phyloP scores from a whole-genome alignment of 2,888 invertebrate species.

The Drosophila siamana region DNA sequence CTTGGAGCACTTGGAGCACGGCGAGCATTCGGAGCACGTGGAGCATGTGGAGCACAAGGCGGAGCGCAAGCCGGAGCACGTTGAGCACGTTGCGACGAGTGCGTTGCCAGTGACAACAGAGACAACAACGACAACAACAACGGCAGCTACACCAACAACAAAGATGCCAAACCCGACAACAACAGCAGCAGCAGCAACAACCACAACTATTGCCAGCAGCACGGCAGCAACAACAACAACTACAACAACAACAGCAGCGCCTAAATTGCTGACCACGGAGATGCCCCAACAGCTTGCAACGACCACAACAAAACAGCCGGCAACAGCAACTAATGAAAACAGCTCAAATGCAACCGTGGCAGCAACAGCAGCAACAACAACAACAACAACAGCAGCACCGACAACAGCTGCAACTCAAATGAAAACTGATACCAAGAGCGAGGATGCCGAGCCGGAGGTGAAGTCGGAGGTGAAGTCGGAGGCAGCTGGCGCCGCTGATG shows the following conservation, averaged over 20 bases:
- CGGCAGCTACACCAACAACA: constrained; percentile 4
- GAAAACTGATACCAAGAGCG: neutral
- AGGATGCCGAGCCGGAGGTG: neutral
- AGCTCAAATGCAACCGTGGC: constrained; percentile 48
- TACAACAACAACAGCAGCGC: constrained; percentile 24
- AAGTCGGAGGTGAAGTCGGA: neutral
- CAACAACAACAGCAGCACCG: constrained; percentile 22
- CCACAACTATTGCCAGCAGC: constrained; percentile 29
- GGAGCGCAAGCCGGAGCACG: constrained; percentile 35
- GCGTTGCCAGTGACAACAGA: constrained; percentile 24
- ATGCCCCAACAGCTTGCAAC: constrained; percentile 14
- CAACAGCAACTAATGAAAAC: constrained; percentile 55
- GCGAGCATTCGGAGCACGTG: constrained; percentile 16
- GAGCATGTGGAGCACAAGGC: constrained; percentile 36
- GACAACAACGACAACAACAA: constrained; percentile 8
- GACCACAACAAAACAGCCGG: constrained; percentile 37
- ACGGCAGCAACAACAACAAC: constrained; percentile 37
- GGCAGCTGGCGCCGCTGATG: neutral
- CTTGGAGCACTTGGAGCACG: constrained; percentile 33
- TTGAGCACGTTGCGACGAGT: constrained; percentile 3
- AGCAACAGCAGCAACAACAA: constrained; percentile 11
- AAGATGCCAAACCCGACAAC: constrained; percentile 10
- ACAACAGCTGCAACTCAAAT: constrained; percentile 13
- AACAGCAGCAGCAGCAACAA: constrained; percentile 17
- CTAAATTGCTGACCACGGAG: constrained; percentile 28